Evolutionary conservation across 2,113 vertebrate species (phyloP).

Genomic region (Cyprinodon tularosa): DNA sequence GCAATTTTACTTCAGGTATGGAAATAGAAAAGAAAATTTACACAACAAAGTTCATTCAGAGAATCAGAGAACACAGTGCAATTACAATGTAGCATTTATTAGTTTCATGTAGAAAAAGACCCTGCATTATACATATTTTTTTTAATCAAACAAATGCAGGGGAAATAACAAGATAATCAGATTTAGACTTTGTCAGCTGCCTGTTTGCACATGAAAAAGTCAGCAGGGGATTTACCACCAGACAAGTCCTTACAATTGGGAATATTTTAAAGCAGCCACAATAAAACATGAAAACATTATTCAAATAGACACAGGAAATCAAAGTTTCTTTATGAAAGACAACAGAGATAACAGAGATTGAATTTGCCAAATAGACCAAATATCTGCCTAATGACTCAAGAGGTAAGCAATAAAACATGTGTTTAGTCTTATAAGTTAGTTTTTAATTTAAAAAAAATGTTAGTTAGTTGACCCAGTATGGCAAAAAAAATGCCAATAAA

Average conservation of each 20-base stretch:
- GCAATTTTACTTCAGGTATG: background rate
- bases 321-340: background rate
- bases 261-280: background rate
- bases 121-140: background rate
- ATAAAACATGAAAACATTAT: background rate
- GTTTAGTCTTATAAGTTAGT: background rate
- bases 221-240: background rate
- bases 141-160: background rate
- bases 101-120: background rate
- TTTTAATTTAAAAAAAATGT: background rate
- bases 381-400: background rate
- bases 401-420: background rate
- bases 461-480: background rate
- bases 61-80: background rate
- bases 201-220: background rate
- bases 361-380: background rate
- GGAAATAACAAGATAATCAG: background rate
- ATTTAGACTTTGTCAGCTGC: background rate
- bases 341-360: background rate
- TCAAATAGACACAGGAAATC: background rate
- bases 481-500: background rate
- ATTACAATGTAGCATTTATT: background rate
- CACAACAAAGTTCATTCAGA: background rate
- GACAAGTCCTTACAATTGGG: background rate
- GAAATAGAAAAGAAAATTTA: background rate